These are phyloP conservation scores for Phrynosoma platyrhinos DNA, from an alignment of 2,113 vertebrate species.

Conservation along the genomic window DNA sequence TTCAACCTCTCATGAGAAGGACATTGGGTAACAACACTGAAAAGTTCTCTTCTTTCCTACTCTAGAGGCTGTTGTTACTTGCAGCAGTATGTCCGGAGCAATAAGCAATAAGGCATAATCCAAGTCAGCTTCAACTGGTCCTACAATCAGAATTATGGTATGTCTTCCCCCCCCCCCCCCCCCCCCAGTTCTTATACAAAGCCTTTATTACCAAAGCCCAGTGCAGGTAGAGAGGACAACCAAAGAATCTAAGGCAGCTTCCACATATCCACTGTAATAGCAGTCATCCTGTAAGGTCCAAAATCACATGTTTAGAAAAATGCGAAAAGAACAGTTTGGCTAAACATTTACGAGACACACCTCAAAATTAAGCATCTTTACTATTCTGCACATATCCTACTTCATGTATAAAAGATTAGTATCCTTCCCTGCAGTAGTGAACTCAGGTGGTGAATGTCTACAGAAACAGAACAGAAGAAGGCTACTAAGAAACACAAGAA, in stretches of 20 bases:
- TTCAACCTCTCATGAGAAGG: neutral
- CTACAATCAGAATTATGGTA: neutral
- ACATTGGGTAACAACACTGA: neutral
- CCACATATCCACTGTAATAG: conserved; percentile 23
- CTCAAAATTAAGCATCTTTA: neutral
- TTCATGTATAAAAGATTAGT: too few relatives aligned
- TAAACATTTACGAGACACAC: neutral
- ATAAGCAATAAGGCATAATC: too few relatives aligned
- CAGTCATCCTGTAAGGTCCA: conserved; percentile 2
- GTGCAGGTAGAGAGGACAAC: conserved; percentile 7
- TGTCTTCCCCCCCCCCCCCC: too few relatives aligned
- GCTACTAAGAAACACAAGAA: too few relatives aligned
- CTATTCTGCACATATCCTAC: neutral
- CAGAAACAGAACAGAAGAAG: too few relatives aligned
- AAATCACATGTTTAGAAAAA: too few relatives aligned
- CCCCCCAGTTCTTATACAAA: neutral
- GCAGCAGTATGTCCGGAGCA: fast-evolving
- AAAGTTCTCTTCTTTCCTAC: neutral
- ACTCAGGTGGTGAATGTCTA: too few relatives aligned
- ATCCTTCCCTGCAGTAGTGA: too few relatives aligned
- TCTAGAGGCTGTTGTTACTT: neutral
- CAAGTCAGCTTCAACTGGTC: neutral
- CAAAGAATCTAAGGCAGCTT: neutral
- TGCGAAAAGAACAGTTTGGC: neutral
- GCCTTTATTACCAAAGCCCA: conserved; percentile 26